Conservation (phyloP, 2,888 invertebrate genomes). For the Acanthosepion lycidas region DNA sequence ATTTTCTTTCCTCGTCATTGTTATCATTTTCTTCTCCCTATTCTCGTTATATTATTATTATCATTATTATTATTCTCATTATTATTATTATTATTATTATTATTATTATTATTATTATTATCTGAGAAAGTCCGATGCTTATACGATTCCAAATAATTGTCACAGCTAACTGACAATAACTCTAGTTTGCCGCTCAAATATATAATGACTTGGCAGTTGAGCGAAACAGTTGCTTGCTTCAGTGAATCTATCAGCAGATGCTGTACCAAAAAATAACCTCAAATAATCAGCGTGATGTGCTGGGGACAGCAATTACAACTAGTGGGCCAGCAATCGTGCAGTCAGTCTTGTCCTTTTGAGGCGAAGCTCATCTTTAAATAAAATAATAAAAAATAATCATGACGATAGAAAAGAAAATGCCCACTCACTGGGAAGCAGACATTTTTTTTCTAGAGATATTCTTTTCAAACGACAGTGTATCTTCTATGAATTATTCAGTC, state of each 20-base stretch:
- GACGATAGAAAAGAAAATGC: background rate
- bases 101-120: background rate
- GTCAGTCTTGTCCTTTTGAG: background rate
- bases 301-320: background rate
- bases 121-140: background rate
- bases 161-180: background rate
- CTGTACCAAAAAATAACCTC: background rate
- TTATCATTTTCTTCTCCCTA: background rate
- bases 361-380: background rate
- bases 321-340: background rate
- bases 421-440: background rate
- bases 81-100: background rate
- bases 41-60: no score
- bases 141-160: background rate
- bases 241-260: background rate
- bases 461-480: no score
- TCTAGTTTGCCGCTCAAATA: background rate
- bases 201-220: background rate
- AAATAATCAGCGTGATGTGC: background rate
- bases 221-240: background rate
- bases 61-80: no score
- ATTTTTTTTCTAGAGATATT: no score
- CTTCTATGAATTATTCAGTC: no score
- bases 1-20: background rate
- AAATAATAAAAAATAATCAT: background rate